Percentiles rank a stretch among this genome's conserved stretches.
These are phyloP conservation scores for Tarsius wallacei DNA, from an alignment of 2,797 vertebrate genomes.

Conservation along the genomic window DNA sequence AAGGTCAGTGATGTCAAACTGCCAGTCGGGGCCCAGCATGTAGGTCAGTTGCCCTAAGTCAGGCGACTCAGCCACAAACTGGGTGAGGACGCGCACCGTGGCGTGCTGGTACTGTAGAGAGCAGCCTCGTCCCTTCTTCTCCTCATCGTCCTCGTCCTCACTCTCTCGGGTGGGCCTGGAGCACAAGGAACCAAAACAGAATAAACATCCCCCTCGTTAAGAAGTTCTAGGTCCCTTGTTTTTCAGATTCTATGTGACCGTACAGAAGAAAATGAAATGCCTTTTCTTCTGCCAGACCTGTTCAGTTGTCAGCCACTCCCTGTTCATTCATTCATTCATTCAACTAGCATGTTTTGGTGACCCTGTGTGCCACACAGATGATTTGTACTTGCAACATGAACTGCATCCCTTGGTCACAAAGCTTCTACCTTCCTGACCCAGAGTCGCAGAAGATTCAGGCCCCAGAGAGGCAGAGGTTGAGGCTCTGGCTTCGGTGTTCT, in stretches of 20 bases:
- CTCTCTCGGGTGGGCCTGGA: constrained; percentile 97
- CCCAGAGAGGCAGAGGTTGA: background rate
- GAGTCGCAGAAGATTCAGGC: rapidly evolving
- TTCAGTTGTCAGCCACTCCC: too few species aligned
- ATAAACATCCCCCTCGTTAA: rapidly evolving
- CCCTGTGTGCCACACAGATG: rapidly evolving
- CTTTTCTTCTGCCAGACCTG: too few species aligned
- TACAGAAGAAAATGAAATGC: background rate
- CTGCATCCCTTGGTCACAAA: too few species aligned
- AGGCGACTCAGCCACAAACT: constrained; percentile 95
- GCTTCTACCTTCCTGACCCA: background rate
- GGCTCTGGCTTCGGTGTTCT: background rate
- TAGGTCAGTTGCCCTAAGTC: constrained; percentile 94
- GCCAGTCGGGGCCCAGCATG: constrained; percentile 97
- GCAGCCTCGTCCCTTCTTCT: constrained; percentile 96
- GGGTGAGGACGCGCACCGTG: constrained; percentile 96
- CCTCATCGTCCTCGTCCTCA: constrained; percentile 98
- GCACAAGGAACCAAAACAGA: background rate
- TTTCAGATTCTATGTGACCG: rapidly evolving
- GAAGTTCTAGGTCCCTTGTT: rapidly evolving
- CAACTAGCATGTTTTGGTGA: rapidly evolving
- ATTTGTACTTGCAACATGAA: rapidly evolving
- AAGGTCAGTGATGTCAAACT: constrained; percentile 97
- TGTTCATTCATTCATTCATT: rapidly evolving
- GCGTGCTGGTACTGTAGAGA: constrained; percentile 97